Evolutionary conservation across 2,888 invertebrate species (phyloP).

Genomic region (Ophion obscuratus): DNA sequence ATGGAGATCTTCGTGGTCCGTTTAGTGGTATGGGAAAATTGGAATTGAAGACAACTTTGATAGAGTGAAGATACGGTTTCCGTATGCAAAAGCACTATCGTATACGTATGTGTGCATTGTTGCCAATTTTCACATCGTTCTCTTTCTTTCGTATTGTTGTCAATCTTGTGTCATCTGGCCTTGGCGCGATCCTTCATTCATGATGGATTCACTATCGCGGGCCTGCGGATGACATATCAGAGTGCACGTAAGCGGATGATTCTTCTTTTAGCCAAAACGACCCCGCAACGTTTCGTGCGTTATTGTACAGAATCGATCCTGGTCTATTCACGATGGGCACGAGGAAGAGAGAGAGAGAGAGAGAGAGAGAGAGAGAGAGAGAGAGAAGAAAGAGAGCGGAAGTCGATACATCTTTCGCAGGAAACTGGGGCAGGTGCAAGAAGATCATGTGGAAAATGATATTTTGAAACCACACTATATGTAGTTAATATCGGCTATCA

Average conservation of each 20-base stretch:
- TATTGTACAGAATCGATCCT: conserved; percentile 32
- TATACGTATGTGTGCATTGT: not conserved
- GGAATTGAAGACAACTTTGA: too few species aligned
- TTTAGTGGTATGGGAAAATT: too few species aligned
- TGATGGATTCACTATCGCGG: conserved; percentile 6
- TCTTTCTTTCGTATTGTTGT: conserved; percentile 19
- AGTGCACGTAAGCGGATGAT: not conserved
- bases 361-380: too few species aligned
- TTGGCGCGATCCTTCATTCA: conserved; percentile 33
- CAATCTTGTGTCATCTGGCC: conserved; percentile 9
- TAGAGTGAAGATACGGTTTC: too few species aligned
- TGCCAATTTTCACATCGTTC: not conserved
- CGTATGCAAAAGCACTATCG: too few species aligned
- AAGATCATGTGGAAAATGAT: conserved; percentile 35
- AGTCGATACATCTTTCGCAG: conserved; percentile 42
- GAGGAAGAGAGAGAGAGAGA: conserved; percentile 13
- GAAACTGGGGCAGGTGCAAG: conserved; percentile 37
- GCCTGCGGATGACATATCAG: conserved; percentile 11
- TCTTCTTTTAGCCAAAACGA: conserved; percentile 33
- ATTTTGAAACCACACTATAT: too few species aligned
- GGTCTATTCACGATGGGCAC: conserved; percentile 14
- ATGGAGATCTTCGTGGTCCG: too few species aligned
- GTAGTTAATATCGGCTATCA: too few species aligned
- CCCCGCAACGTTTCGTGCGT: conserved; percentile 17
- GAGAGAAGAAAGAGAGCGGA: not conserved